phyloP scores from a whole-genome alignment of 2,113 vertebrate species.

The Daboia siamensis region DNA sequence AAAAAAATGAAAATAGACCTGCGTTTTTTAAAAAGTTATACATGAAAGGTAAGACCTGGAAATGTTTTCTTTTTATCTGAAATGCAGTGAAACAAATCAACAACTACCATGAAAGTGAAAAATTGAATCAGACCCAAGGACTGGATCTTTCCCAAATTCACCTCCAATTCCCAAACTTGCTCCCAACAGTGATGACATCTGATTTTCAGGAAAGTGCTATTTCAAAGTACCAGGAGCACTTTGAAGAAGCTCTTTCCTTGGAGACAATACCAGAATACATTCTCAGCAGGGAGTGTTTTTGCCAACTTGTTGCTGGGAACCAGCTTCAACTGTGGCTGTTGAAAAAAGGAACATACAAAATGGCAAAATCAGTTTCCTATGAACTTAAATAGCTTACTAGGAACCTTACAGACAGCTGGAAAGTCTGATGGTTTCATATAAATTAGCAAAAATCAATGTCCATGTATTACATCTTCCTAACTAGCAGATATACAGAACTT shows the following conservation, averaged over 20 bases:
- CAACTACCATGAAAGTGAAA: background rate
- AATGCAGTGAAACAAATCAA: background rate
- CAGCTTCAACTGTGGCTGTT: background rate
- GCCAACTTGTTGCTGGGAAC: background rate
- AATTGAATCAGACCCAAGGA: too few relatives aligned
- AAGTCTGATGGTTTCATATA: background rate
- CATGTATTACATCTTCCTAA: background rate
- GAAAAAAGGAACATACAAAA: background rate
- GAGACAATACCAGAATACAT: background rate
- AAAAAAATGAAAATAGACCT: background rate
- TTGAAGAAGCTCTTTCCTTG: background rate
- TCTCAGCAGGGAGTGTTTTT: background rate
- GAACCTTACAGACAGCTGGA: background rate
- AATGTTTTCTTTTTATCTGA: background rate
- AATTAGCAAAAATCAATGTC: background rate
- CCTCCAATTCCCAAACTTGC: background rate
- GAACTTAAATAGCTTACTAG: background rate
- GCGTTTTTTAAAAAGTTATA: background rate
- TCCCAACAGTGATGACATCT: background rate
- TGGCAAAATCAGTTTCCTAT: background rate
- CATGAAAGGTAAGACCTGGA: background rate
- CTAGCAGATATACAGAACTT: background rate
- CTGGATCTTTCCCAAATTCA: background rate
- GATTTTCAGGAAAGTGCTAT: background rate
- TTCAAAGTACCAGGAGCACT: background rate